Conservation (phyloP, 1,140 invertebrate species). For the Leptopilina clavipes region DNA sequence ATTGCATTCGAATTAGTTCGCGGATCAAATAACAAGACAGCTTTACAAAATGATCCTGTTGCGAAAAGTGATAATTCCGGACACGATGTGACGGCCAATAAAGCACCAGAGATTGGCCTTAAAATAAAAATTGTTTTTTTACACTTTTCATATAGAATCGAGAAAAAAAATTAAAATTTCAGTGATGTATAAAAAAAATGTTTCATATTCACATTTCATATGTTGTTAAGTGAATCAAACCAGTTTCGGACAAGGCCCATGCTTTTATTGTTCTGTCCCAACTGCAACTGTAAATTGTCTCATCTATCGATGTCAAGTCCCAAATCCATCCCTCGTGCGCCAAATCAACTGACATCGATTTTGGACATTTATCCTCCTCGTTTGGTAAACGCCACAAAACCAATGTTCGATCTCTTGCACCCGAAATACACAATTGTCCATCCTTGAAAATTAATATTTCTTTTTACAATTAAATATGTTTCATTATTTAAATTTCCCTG, state of each 20-base stretch:
- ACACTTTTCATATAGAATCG: too few species aligned
- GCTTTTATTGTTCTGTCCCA: slow-evolving; percentile 67
- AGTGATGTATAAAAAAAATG: too few species aligned
- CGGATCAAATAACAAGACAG: slow-evolving; percentile 65
- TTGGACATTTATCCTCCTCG: slow-evolving; percentile 43
- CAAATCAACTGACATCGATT: slow-evolving; percentile 40
- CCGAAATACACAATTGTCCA: slow-evolving; percentile 66
- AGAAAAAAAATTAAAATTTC: too few species aligned
- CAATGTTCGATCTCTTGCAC: slow-evolving; percentile 66
- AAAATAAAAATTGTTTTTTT: slow-evolving; percentile 37
- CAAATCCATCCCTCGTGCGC: slow-evolving; percentile 72
- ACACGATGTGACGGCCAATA: slow-evolving; percentile 64
- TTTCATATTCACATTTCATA: slow-evolving; percentile 59
- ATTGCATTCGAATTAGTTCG: slow-evolving; percentile 52
- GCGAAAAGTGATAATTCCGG: slow-evolving; percentile 60
- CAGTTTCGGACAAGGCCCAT: slow-evolving; percentile 59
- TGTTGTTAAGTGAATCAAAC: slow-evolving; percentile 55
- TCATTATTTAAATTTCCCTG: too few species aligned
- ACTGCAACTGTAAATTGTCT: slow-evolving; percentile 69
- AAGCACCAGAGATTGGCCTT: slow-evolving; percentile 55
- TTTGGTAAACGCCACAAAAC: slow-evolving; percentile 58
- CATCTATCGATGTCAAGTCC: slow-evolving; percentile 63
- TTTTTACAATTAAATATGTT: slow-evolving; percentile 17
- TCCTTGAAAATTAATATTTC: slow-evolving; percentile 47
- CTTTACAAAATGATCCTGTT: slow-evolving; percentile 62